phyloP scores from a whole-genome alignment of 2,888 invertebrate genomes.

The Torymus texanus region DNA sequence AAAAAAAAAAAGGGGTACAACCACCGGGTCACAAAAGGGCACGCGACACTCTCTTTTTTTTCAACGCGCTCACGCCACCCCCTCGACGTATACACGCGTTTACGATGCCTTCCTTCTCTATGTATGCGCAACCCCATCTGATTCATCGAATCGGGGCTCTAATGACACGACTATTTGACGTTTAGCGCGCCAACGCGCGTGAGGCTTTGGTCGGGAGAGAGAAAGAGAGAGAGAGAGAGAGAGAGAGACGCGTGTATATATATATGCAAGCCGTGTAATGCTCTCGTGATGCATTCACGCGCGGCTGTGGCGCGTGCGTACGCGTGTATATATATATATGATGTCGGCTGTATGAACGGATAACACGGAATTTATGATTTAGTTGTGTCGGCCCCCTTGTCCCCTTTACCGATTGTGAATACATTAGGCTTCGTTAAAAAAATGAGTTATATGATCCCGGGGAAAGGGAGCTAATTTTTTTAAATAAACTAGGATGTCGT shows the following conservation, averaged over 20 bases:
- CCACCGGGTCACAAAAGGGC: constrained; percentile 70
- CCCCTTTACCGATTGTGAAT: not conserved
- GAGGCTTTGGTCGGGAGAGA: not conserved
- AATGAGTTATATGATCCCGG: too few species aligned
- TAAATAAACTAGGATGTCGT: too few species aligned
- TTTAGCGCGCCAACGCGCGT: constrained; percentile 60
- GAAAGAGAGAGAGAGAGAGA: too few species aligned
- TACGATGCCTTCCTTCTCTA: constrained; percentile 29
- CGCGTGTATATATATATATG: not conserved
- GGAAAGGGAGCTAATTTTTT: too few species aligned
- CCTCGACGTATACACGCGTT: constrained; percentile 18
- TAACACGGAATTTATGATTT: constrained; percentile 14
- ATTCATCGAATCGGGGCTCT: constrained; percentile 68
- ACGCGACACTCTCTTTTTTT: constrained; percentile 66
- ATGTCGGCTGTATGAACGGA: not conserved
- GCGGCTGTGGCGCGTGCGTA: constrained; percentile 12
- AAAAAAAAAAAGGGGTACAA: constrained; percentile 69
- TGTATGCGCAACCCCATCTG: constrained; percentile 67
- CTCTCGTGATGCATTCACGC: constrained; percentile 57
- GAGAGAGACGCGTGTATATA: too few species aligned
- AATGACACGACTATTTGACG: constrained; percentile 71
- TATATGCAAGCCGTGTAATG: constrained; percentile 12
- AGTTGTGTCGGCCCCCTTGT: not conserved
- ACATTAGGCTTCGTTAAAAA: not conserved
- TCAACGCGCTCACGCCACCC: constrained; percentile 39